A percentile compares a stretch with the other conserved stretches of the same genome.
Conservation (phyloP, 2,113 vertebrate species). For the Alligator mississippiensis region DNA sequence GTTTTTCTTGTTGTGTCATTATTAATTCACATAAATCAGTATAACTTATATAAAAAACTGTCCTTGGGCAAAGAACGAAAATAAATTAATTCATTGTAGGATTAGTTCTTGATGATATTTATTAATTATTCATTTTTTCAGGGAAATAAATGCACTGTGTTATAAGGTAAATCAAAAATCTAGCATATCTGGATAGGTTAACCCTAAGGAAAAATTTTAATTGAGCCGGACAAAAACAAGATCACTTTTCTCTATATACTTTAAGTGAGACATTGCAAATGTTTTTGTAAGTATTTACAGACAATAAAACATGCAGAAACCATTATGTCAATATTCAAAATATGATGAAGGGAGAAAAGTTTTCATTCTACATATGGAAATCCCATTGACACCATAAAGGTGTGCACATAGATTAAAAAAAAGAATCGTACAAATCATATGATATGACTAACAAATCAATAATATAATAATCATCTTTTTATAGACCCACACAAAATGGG, state of each 20-base stretch:
- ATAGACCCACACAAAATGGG: background rate
- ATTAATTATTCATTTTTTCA: background rate
- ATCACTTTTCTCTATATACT: background rate
- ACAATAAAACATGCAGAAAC: background rate
- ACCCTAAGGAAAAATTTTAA: fast-evolving
- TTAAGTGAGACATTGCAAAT: background rate
- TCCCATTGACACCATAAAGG: background rate
- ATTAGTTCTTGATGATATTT: background rate
- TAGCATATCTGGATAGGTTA: background rate
- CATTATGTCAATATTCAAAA: background rate
- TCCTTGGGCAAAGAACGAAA: background rate
- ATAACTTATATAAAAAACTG: background rate
- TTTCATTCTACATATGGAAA: background rate
- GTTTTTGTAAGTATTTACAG: background rate
- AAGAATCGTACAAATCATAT: background rate
- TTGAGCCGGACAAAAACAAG: background rate
- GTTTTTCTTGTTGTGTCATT: background rate
- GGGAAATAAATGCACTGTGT: background rate
- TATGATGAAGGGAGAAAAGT: background rate
- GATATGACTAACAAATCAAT: background rate
- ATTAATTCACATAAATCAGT: background rate
- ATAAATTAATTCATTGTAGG: background rate
- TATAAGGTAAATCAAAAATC: background rate
- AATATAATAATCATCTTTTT: background rate
- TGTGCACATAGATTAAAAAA: background rate